A percentile compares a stretch with the other conserved stretches of the same genome.
Evolutionary conservation across 2,113 vertebrate species (phyloP).

Genomic region (human): DNA sequence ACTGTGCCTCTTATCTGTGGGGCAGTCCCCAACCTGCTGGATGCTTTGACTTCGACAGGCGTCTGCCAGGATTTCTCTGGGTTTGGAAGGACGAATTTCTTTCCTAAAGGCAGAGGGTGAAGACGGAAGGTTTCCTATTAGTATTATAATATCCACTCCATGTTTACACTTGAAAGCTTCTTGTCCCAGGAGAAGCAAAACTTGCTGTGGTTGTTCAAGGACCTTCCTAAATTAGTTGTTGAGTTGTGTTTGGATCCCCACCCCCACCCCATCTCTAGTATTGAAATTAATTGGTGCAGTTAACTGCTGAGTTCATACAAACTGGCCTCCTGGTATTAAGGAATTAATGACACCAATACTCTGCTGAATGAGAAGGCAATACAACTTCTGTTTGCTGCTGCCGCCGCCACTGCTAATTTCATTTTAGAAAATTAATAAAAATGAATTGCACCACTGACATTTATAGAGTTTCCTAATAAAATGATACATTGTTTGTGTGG

Average conservation of each 20-base stretch:
- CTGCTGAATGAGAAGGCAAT: constrained; percentile 72
- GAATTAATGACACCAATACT: constrained; percentile 82
- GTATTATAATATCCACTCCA: not conserved
- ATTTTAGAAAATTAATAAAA: constrained; percentile 86
- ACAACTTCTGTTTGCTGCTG: constrained; percentile 70
- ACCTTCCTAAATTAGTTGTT: constrained; percentile 81
- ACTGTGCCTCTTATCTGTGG: not conserved
- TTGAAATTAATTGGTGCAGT: constrained; percentile 84
- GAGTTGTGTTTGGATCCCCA: constrained; percentile 65
- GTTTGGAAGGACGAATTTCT: constrained; percentile 11
- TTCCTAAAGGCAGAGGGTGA: constrained; percentile 56
- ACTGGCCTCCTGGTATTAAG: constrained; percentile 76
- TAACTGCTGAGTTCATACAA: constrained; percentile 82
- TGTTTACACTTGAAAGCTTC: constrained; percentile 68
- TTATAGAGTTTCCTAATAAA: constrained; percentile 78
- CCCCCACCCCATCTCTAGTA: constrained; percentile 32
- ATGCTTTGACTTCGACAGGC: not conserved
- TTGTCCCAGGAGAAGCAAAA: constrained; percentile 73
- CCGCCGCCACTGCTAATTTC: constrained; percentile 79
- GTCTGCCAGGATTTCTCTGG: not conserved
- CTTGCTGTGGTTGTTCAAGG: constrained; percentile 78
- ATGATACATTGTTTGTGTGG: constrained; percentile 74
- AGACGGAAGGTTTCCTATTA: constrained; percentile 44
- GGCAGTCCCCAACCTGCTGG: not conserved
- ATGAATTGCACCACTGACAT: constrained; percentile 80